phyloP scores from a whole-genome alignment of 2,797 vertebrate species.

The Chelon labrosus region DNA sequence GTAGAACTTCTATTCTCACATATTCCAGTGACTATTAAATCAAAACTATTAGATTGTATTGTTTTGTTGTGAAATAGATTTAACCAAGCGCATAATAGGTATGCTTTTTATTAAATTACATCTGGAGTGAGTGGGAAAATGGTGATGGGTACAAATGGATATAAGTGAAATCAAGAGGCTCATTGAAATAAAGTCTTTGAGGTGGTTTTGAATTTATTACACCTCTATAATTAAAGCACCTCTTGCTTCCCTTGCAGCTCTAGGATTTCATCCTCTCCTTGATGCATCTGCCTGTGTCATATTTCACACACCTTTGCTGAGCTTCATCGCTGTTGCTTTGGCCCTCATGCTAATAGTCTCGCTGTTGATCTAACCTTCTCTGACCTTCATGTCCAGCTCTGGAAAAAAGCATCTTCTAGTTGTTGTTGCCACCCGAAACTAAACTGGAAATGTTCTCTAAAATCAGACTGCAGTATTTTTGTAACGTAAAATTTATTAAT shows the following conservation, averaged over 20 bases:
- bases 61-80: conserved; percentile 15
- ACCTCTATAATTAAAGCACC: conserved; percentile 16
- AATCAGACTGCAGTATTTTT: conserved; percentile 78
- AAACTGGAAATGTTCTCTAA: conserved; percentile 74
- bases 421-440: conserved; percentile 67
- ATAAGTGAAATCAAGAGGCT: conserved; percentile 13
- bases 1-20: conserved; percentile 6
- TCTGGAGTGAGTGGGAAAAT: conserved; percentile 10
- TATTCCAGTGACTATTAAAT: conserved; percentile 21
- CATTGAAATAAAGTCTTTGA: neutral
- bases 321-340: conserved; percentile 36
- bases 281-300: conserved; percentile 30
- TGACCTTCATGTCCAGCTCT: conserved; percentile 59
- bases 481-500: conserved; percentile 59
- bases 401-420: conserved; percentile 55
- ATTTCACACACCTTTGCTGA: conserved; percentile 27
- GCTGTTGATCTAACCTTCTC: conserved; percentile 63
- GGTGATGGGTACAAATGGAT: conserved; percentile 16
- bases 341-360: conserved; percentile 33
- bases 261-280: conserved; percentile 3
- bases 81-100: conserved; percentile 14
- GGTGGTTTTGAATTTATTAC: neutral
- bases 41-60: conserved; percentile 17
- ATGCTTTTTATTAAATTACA: conserved; percentile 14
- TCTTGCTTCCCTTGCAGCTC: conserved; percentile 13